Evolutionary conservation across 35 echinoderm and acorn worm genomes (phyloP).

Genomic region (Hemicentrotus pulcherrimus): DNA sequence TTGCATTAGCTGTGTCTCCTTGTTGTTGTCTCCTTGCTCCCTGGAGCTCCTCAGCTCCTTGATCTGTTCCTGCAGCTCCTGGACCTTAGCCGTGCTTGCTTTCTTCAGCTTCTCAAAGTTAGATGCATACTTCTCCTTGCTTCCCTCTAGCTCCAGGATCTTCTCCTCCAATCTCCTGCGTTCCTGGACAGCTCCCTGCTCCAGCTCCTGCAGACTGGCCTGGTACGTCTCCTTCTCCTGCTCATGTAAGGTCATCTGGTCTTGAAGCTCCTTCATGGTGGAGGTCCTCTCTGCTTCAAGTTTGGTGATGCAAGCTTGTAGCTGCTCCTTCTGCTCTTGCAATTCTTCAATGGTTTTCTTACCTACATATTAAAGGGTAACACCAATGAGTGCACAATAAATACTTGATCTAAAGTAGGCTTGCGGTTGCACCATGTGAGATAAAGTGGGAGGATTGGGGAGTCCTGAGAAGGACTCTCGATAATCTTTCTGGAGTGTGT

Average conservation of each 20-base stretch:
- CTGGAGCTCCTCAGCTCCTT: slow-evolving; percentile 25
- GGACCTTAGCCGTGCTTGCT: slow-evolving; percentile 77
- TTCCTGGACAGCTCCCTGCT: neutral
- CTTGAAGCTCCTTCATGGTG: slow-evolving; percentile 24
- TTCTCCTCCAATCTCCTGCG: slow-evolving; percentile 33
- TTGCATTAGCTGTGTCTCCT: slow-evolving; percentile 6
- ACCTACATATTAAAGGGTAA: neutral
- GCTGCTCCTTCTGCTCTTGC: neutral
- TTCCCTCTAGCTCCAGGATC: slow-evolving; percentile 51
- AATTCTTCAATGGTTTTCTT: neutral
- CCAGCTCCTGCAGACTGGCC: neutral
- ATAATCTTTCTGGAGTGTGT: too few relatives aligned
- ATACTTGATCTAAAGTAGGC: too few relatives aligned
- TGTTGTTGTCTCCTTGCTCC: slow-evolving; percentile 28
- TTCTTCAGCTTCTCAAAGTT: slow-evolving; percentile 96
- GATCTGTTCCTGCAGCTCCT: slow-evolving; percentile 71
- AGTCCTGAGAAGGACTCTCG: too few relatives aligned
- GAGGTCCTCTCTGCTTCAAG: neutral
- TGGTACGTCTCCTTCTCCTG: slow-evolving; percentile 28
- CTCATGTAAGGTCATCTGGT: neutral
- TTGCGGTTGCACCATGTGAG: too few relatives aligned
- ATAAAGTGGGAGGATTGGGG: too few relatives aligned
- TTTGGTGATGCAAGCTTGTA: neutral
- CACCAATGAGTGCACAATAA: neutral
- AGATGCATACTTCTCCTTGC: slow-evolving; percentile 76